Evolutionary conservation across 2,888 invertebrate species (phyloP), one percentile per base, ranked within the genome.

Genomic region (Dione vanillae): DNA sequence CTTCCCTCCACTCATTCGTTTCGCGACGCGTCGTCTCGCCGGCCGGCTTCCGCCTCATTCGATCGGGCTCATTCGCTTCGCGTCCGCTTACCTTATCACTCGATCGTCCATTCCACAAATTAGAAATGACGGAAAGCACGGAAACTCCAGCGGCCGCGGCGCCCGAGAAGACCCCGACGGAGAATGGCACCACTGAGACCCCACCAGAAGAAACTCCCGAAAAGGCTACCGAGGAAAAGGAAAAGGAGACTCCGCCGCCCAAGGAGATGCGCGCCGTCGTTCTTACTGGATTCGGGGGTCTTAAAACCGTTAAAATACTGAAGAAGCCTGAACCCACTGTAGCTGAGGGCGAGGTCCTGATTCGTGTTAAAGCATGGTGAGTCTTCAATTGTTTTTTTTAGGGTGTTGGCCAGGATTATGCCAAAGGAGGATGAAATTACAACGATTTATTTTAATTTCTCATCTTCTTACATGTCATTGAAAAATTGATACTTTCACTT

Each of bases 201-300:
- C 92, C 93, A 40, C 88, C 86, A 64, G 94, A 93, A 74, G 93
- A 93, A 79, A 84, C 90, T 52, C 94, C 94, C 37, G 94, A 94
- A 74, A 94, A 93, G 81, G 91, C 92, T 35, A 92, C 91, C 71
- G 94, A 94, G 72, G 94, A 94, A 76, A 94, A 94, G 74, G 94
- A 94, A 78, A 94, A 94, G 78, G 94, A 94, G 83, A 85, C 87
- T 67, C 92, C 92, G 62, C 94, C 95, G 78, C 95, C 96, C 77
- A 96, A 97, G 89, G 96, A 97, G 92, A 97, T 97, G 97, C 95
- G 96, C 84, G 96, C 97, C 69, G 95, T 97, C 79, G 96, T 97
- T 75, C 95, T 97, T 79, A 96, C 96, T 77, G 96, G 97, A 81
- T 98, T 97, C 90, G 98, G 97, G 51, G 97, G 97, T 54, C 94